Evolutionary conservation across 1,140 invertebrate species (phyloP).

Genomic region (Chionoecetes opilio): DNA sequence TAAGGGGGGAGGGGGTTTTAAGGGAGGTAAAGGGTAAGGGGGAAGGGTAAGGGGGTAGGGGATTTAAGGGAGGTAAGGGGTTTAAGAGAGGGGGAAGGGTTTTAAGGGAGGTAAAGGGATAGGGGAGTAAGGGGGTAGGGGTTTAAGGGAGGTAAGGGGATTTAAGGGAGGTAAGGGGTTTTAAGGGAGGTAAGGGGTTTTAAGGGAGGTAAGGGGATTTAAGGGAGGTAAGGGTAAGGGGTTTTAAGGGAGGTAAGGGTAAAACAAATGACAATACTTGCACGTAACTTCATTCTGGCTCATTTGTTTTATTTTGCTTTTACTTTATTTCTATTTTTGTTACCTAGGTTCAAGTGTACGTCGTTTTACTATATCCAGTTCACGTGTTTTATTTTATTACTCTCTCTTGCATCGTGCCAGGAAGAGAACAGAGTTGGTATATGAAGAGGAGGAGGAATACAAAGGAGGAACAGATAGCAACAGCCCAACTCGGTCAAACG

Average conservation of each 20-base stretch:
- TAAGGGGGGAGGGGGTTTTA: not conserved
- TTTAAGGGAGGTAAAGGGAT: not conserved
- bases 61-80: not conserved
- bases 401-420: not conserved
- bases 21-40: not conserved
- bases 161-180: not conserved
- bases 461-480: no score
- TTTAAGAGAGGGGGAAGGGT: not conserved
- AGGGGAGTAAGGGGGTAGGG: not conserved
- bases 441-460: not conserved
- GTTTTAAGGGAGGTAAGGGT: not conserved
- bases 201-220: not conserved
- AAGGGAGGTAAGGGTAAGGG: not conserved
- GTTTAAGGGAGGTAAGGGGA: not conserved
- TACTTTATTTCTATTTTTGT: no score
- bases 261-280: not conserved
- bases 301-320: no score
- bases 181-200: not conserved
- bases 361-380: not conserved
- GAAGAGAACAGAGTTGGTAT: not conserved
- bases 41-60: not conserved
- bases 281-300: not conserved
- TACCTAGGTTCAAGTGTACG: not conserved
- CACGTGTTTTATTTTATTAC: not conserved
- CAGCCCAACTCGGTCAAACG: no score